Percentiles rank a stretch among this genome's conserved stretches.
Evolutionary conservation across 2,888 invertebrate species (phyloP).

Genomic region (Celastrina argiolus): DNA sequence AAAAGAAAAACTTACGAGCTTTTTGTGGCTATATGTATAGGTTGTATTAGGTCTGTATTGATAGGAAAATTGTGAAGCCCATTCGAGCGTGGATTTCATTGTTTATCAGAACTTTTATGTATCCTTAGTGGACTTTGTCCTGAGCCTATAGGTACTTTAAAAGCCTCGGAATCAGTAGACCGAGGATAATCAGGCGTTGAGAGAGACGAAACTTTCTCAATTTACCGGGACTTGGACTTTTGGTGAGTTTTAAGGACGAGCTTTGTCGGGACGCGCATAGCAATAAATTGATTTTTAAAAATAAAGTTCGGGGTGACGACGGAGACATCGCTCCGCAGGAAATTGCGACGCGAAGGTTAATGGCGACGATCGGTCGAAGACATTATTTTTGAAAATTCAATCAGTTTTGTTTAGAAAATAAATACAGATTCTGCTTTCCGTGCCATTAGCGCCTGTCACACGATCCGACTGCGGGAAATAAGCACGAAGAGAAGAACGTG

Average conservation of each 20-base stretch:
- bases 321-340: neutral
- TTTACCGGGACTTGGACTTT: slow-evolving; percentile 31
- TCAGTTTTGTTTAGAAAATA: neutral
- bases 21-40: neutral
- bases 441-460: too few species aligned
- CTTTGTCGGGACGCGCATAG: slow-evolving; percentile 8
- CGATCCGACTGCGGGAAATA: too few species aligned
- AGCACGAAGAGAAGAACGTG: too few species aligned
- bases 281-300: slow-evolving; percentile 17
- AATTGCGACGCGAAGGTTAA: neutral
- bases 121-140: slow-evolving; percentile 27
- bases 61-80: slow-evolving; percentile 1
- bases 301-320: neutral
- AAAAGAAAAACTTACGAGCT: neutral
- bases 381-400: neutral
- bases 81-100: slow-evolving; percentile 13
- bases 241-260: slow-evolving; percentile 27
- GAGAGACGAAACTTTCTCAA: slow-evolving; percentile 32
- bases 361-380: neutral
- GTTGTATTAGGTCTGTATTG: neutral
- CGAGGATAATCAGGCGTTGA: slow-evolving; percentile 21
- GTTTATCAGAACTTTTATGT: slow-evolving; percentile 26
- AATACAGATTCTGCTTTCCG: neutral
- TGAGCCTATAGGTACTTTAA: slow-evolving; percentile 23
- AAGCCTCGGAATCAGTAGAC: slow-evolving; percentile 23